These are phyloP conservation scores for Pyrgilauda ruficollis DNA, from an alignment of 2,113 vertebrate genomes.

Conservation along the genomic window DNA sequence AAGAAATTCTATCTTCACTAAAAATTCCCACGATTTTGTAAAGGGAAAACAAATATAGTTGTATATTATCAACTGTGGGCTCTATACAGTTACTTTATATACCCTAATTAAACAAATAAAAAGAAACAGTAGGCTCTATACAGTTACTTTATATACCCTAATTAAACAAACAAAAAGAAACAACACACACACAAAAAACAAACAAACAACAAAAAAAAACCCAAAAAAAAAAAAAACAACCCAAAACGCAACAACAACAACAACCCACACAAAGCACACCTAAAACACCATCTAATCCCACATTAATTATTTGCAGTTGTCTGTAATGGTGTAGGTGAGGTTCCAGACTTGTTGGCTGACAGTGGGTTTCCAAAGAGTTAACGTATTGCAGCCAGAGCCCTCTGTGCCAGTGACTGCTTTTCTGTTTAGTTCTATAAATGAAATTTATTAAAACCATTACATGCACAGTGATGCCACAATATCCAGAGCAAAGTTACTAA, in stretches of 20 bases:
- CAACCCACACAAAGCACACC: background rate
- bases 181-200: too few species aligned
- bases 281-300: background rate
- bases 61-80: background rate
- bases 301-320: background rate
- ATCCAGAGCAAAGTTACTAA: conserved; percentile 66
- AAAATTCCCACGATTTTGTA: background rate
- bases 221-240: too few species aligned
- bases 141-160: background rate
- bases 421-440: conserved; percentile 67
- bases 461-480: conserved; percentile 60
- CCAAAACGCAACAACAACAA: background rate
- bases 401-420: conserved; percentile 35
- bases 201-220: too few species aligned
- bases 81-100: background rate
- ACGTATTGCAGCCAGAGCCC: background rate
- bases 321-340: background rate
- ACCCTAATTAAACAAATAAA: background rate
- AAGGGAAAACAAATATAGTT: background rate
- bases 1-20: background rate
- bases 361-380: conserved; percentile 48
- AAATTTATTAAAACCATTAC: conserved; percentile 74
- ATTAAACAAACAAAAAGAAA: background rate
- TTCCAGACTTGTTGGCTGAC: background rate
- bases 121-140: background rate